Base-by-base conservation (phyloP, 2,888 invertebrate species). In the Athalia rosae region DNA sequence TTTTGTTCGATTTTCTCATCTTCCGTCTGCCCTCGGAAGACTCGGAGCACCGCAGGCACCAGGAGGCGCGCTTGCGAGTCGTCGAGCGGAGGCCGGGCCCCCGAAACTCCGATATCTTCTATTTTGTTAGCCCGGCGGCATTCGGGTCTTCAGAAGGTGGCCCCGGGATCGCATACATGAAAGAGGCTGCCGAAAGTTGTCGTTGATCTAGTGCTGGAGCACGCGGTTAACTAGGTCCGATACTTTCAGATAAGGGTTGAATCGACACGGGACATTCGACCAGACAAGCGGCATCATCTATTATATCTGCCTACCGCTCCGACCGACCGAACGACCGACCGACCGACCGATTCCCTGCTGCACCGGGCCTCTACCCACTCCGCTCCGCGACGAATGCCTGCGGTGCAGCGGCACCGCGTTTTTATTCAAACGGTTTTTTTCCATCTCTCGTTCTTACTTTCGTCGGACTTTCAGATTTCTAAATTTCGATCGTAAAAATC, bases 151-250 rank as follows among this genome's bases (percentile, higher is more conserved):
- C 85, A 83, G 82, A 85, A 83, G 82, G 81, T 79, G 83, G 81
- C 81, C 83, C 83, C 83, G 82, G 82, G 81, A 82, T 85, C 83
- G 79, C 79, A 86, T 83, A 88, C 87, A 88, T 88, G 85, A 88
- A 88, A 88, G 88, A 82, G 84, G 83, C 84, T 81, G 86, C 88
- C 87, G 87, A 88, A 87, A 87, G 82, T 82, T 85, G 87, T 87
- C 87, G 87, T 88, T 89, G 88, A 89, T 89, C 89, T 88, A 89
- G 88, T 89, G 88, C 87, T 82, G 81, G 80, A 83, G 79, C 84
- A 79, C 81, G 82, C 85, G 85, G 84, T 88, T 88, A 88, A 88
- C 88, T 88, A 87, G 87, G 85, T 83, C 84, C 83, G 85, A 87
- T 87, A 86, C 85, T 83, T 82, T 84, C 82, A 85, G 87, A 87